Base-by-base conservation (phyloP, 1,140 invertebrate species). In the Drosophila chauvacae region DNA sequence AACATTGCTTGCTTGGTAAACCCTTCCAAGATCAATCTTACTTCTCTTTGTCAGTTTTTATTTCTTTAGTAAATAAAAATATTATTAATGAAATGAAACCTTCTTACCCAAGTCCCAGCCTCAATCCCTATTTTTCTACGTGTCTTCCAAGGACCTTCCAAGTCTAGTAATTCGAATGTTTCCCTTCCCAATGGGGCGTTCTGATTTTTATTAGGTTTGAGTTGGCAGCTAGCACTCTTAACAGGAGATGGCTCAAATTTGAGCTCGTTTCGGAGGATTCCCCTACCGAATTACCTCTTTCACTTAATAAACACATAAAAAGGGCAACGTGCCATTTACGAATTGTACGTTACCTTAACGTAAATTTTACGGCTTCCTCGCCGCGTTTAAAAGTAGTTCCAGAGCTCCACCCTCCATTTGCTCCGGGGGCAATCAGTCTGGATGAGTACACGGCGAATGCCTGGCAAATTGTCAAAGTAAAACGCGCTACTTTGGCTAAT, bases 181-280 rank as follows among this genome's bases (percentile, higher is more conserved):
- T 0, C 51, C 14, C 20, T 39, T 13, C 11, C 30, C 50, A 53
- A 35, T 53, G 18, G 14, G 7, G 7, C 51, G 51, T 55, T 68
- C 18, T 70, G 84, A 77, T 74, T 74, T 77, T 77, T 74, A 87
- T 80, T 88, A 69, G 73, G 74, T 84, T 75, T 56, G 56, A 72
- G 80, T 65, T 72, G 75, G 53, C 57, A 75, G 61, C 57, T 65
- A 83, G 71, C 70, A 83, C 70, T 57, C 74, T 63, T 50, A 11
- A 62, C 28, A 9, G 37, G 28, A 44, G 37, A 18, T n/a, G 9
- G 3, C 39, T 13, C 39, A 30, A 42, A 33, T 23, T 58, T 57
- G 37, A 44, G 45, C n/a, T 23, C 13, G 14, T 37, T 55, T 39
- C 5, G 33, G 33, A 7, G 20, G 20, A 55, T 39, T 55, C 35